Conservation (phyloP, 2,888 invertebrate species). For the Neoaliturus tenellus region DNA sequence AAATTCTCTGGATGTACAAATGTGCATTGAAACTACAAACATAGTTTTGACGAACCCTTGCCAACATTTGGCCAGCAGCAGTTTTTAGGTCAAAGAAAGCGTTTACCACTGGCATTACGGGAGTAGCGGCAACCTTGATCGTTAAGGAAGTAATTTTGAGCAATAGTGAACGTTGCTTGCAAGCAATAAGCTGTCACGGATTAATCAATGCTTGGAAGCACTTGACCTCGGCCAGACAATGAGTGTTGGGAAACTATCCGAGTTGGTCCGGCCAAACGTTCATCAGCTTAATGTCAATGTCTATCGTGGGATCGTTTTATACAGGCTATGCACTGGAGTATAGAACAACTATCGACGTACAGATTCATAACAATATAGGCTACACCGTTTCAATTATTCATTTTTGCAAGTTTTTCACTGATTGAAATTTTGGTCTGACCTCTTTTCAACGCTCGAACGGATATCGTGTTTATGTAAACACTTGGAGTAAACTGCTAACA, state of each 20-base stretch:
- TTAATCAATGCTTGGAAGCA: background rate
- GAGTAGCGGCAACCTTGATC: background rate
- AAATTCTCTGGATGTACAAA: too few relatives aligned
- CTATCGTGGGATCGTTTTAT: background rate
- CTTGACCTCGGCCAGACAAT: background rate
- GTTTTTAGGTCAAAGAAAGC: background rate
- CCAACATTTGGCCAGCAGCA: background rate
- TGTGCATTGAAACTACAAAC: too few relatives aligned
- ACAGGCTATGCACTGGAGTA: background rate
- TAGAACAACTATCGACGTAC: too few relatives aligned
- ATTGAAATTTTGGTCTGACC: too few relatives aligned
- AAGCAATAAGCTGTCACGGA: slow-evolving; percentile 4
- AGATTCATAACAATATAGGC: too few relatives aligned
- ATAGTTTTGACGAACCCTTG: background rate
- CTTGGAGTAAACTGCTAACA: too few relatives aligned
- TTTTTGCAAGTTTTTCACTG: too few relatives aligned
- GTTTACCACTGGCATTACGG: background rate
- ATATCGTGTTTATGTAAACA: too few relatives aligned
- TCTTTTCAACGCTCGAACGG: too few relatives aligned
- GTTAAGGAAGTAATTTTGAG: slow-evolving; percentile 21
- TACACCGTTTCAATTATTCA: too few relatives aligned
- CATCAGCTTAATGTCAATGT: background rate
- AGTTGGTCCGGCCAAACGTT: background rate
- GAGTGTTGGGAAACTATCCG: background rate
- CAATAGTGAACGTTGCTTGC: background rate